Evolutionary conservation across 2,113 vertebrate genomes (phyloP), one percentile per base, ranked within the genome.

Genomic region (Forbesichthys agassizii): DNA sequence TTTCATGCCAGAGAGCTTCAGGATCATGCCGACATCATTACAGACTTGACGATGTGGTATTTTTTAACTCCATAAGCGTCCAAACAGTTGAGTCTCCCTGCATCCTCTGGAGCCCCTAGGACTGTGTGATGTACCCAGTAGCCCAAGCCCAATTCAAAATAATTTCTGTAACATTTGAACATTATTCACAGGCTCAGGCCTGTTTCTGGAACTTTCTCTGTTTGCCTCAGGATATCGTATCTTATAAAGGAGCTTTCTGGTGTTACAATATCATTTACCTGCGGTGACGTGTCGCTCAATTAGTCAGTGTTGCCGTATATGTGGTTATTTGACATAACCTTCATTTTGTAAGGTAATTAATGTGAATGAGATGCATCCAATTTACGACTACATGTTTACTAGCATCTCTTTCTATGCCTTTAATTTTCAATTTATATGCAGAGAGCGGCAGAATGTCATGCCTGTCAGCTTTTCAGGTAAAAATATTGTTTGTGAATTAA

Each of bases 111-210:
- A 84, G 75, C 80, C 68, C 27, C 74, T 60, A 78, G 58, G 75
- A 88, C 81, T 64, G 68, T 10, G 16, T 55, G 54, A 61, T 73
- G 47, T 70, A 80, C 84, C 46, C 57, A 36, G 64, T 53, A 68
- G 76, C 63, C 42, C 33, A 42, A 77, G 51, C 16, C 16, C 16
- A 16, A 48, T 53, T 81, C 63, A 54, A 54, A 58, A 68, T 75
- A 11, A 77, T 64, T 68, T 74, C 66, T 48, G 2, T 61, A 55
- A 62, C 56, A 62, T 59, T 75, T 68, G 18, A 13, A 33, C 69
- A 62, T 61, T 52, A 20, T 52, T 77, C 61, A 27, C 27, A 27
- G 27, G 27, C 27, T 27, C 27, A 27, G 2, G 27, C 27, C 3
- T 27, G 49, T 47, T 72, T 27, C 27, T 27, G 27, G 27, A 27